These are phyloP conservation scores for Pomacea canaliculata DNA, from an alignment of 2,888 invertebrate genomes.

Conservation along the genomic window DNA sequence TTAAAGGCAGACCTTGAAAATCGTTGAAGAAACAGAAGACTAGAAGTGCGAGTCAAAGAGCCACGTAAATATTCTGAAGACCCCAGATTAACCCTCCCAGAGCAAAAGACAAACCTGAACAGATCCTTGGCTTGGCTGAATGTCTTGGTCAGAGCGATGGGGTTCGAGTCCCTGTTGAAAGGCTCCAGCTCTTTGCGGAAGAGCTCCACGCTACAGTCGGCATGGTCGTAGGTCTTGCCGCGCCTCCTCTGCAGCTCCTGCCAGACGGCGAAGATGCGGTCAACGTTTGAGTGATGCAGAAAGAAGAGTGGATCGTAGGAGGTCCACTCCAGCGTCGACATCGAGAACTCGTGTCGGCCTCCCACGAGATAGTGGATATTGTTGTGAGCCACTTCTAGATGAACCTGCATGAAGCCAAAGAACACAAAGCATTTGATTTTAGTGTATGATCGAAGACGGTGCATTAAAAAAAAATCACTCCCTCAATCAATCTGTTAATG, in stretches of 20 bases:
- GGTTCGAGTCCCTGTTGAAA: conserved; percentile 36
- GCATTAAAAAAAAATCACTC: too few relatives aligned
- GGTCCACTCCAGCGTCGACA: conserved; percentile 41
- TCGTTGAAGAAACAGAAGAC: too few relatives aligned
- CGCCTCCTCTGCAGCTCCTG: conserved; percentile 31
- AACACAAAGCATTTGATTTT: background rate
- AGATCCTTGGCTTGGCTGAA: conserved; percentile 22
- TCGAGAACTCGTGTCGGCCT: conserved; percentile 34
- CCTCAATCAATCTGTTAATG: too few relatives aligned
- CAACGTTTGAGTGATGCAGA: conserved; percentile 43
- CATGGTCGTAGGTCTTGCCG: conserved; percentile 21
- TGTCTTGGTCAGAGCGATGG: conserved; percentile 28
- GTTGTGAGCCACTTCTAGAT: conserved; percentile 41
- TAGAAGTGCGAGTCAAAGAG: too few relatives aligned
- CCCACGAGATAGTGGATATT: conserved; percentile 42
- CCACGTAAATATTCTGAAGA: background rate
- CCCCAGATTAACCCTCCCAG: background rate
- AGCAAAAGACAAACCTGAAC: conserved; percentile 10
- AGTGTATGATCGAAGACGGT: too few relatives aligned
- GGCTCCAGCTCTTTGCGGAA: conserved; percentile 24
- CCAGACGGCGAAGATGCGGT: conserved; percentile 36
- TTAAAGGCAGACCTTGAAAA: background rate
- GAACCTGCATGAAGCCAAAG: conserved; percentile 15
- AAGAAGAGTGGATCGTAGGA: conserved; percentile 43
- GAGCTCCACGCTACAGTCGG: conserved; percentile 32